Evolutionary conservation across 2,113 vertebrate genomes (phyloP).

Genomic region (Thermophis baileyi): DNA sequence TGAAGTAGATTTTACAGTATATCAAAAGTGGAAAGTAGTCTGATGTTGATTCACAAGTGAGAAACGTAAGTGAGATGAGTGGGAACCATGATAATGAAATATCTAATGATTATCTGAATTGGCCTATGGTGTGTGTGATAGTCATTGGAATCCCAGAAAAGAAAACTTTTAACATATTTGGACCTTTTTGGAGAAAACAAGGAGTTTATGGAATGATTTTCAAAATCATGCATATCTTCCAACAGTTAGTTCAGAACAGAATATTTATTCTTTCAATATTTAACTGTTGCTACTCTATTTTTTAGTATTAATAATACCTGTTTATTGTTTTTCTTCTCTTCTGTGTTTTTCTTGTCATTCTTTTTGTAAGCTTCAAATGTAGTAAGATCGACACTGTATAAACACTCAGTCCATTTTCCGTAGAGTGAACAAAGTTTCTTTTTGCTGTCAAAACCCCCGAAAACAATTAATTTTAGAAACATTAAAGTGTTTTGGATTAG

Average conservation of each 20-base stretch:
- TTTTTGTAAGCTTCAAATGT: constrained; percentile 89
- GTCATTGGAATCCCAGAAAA: background rate
- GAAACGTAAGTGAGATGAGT: background rate
- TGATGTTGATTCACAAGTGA: background rate
- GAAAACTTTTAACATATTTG: background rate
- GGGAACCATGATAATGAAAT: background rate
- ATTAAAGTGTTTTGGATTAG: background rate
- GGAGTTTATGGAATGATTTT: background rate
- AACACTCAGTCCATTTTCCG: constrained; percentile 96
- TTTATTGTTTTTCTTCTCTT: constrained; percentile 88
- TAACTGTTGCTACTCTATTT: background rate
- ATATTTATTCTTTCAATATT: background rate
- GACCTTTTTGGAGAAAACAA: background rate
- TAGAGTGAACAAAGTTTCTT: constrained; percentile 92
- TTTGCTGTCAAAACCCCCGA: constrained; percentile 75
- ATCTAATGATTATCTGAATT: background rate
- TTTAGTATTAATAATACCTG: constrained; percentile 75
- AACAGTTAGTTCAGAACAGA: background rate
- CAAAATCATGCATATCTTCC: background rate
- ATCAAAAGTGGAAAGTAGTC: background rate
- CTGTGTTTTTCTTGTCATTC: constrained; percentile 83
- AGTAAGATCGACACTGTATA: constrained; percentile 84
- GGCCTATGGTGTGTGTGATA: background rate
- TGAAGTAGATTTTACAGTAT: background rate
- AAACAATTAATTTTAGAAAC: background rate